Evolutionary conservation across 2,888 invertebrate species (phyloP).

Genomic region (Thalpophila matura): DNA sequence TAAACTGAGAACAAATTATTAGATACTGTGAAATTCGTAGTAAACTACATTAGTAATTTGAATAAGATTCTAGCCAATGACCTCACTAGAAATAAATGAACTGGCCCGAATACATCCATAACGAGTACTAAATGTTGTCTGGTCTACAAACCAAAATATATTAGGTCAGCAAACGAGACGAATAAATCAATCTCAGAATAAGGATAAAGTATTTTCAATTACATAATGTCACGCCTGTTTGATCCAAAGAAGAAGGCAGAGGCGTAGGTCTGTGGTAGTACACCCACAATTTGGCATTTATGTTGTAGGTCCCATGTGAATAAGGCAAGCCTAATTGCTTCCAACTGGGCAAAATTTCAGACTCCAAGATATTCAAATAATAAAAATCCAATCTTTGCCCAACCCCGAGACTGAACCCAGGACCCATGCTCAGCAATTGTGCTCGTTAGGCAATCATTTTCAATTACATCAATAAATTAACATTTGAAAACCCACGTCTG

Average conservation of each 20-base stretch:
- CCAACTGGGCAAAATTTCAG: too few relatives aligned
- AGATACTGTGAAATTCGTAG: not conserved
- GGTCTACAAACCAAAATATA: not conserved
- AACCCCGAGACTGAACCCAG: too few relatives aligned
- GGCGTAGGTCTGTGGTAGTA: too few relatives aligned
- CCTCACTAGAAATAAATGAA: not conserved
- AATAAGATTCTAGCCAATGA: not conserved
- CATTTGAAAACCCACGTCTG: not conserved
- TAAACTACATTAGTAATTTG: not conserved
- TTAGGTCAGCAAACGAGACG: not conserved
- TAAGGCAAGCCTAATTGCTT: too few relatives aligned
- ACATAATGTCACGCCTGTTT: too few relatives aligned
- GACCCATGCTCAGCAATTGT: too few relatives aligned
- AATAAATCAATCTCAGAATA: constrained; percentile 7
- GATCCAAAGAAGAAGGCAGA: too few relatives aligned
- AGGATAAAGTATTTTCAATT: not conserved
- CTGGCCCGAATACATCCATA: not conserved
- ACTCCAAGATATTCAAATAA: too few relatives aligned
- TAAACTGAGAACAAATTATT: not conserved
- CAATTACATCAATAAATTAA: constrained; percentile 2
- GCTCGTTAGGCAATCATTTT: too few relatives aligned
- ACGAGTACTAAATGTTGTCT: not conserved
- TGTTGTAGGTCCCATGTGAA: too few relatives aligned
- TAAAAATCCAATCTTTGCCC: too few relatives aligned
- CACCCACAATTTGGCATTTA: too few relatives aligned